Evolutionary conservation across 2,113 vertebrate species (phyloP).

Genomic region (Etheostoma cragini): DNA sequence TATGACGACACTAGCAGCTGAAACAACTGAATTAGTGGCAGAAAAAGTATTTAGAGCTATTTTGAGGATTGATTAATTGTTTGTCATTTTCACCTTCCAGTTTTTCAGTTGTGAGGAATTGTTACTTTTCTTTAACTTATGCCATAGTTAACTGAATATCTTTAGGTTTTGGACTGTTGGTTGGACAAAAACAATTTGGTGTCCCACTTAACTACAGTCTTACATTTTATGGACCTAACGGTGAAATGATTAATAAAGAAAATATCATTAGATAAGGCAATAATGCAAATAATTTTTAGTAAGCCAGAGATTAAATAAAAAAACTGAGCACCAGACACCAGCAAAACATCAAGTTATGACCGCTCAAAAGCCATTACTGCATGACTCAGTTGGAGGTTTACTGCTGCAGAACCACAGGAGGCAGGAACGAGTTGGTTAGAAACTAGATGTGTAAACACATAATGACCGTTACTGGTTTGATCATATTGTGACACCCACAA

Average conservation of each 20-base stretch:
- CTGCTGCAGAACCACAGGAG: constrained; percentile 31
- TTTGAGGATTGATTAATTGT: neutral
- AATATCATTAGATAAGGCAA: neutral
- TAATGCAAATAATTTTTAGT: neutral
- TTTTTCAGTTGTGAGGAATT: neutral
- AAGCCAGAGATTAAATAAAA: neutral
- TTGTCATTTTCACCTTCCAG: neutral
- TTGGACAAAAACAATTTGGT: neutral
- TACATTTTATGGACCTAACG: neutral
- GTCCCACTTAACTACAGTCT: neutral
- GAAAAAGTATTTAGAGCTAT: neutral
- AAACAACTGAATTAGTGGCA: neutral
- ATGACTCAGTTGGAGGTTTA: constrained; percentile 13
- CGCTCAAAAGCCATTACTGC: neutral
- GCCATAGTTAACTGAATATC: neutral
- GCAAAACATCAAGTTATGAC: neutral
- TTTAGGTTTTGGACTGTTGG: neutral
- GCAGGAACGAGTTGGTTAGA: constrained; percentile 46
- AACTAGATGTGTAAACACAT: constrained; percentile 71
- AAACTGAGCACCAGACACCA: neutral
- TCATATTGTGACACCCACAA: constrained; percentile 39
- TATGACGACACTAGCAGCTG: neutral
- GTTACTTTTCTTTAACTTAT: neutral
- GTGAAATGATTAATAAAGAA: neutral
- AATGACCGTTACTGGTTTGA: constrained; percentile 66